A percentile compares a stretch with the other conserved stretches of the same genome.
phyloP scores from a whole-genome alignment of 2,797 vertebrate species.

The Salmo trutta region DNA sequence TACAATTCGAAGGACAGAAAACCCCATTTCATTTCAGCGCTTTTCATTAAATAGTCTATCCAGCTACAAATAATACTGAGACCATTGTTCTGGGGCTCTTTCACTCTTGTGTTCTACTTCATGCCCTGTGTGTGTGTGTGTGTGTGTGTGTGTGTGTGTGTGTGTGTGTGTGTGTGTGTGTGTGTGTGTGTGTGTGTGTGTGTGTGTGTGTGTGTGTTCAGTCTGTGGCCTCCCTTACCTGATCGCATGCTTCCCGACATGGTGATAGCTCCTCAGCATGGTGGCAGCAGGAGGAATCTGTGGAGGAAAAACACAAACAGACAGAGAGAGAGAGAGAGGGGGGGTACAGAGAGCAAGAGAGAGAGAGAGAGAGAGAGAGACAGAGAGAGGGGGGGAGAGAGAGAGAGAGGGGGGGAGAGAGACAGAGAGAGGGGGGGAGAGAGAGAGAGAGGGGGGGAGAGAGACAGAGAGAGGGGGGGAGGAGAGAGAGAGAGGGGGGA shows the following conservation, averaged over 20 bases:
- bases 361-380: too few species aligned
- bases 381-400: too few species aligned
- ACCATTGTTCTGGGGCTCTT: slow-evolving; percentile 5
- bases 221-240: slow-evolving; percentile 75
- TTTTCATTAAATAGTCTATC: slow-evolving; percentile 50
- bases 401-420: too few species aligned
- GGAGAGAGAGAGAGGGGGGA: too few species aligned
- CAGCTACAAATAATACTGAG: slow-evolving; percentile 35
- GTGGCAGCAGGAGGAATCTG: slow-evolving; percentile 83
- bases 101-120: neutral
- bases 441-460: too few species aligned
- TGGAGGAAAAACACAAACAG: neutral
- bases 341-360: neutral
- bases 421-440: too few species aligned
- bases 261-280: slow-evolving; percentile 86
- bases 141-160: slow-evolving; percentile 23
- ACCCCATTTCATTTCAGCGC: slow-evolving; percentile 30
- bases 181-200: neutral
- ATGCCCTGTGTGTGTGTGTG: slow-evolving; percentile 2
- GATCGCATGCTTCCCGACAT: slow-evolving; percentile 94
- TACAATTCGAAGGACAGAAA: slow-evolving; percentile 48
- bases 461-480: too few species aligned
- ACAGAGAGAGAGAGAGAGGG: neutral
- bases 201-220: neutral
- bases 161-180: slow-evolving; percentile 16